phyloP scores from a whole-genome alignment of 2,113 vertebrate genomes.

The Erythrolamprus reginae region DNA sequence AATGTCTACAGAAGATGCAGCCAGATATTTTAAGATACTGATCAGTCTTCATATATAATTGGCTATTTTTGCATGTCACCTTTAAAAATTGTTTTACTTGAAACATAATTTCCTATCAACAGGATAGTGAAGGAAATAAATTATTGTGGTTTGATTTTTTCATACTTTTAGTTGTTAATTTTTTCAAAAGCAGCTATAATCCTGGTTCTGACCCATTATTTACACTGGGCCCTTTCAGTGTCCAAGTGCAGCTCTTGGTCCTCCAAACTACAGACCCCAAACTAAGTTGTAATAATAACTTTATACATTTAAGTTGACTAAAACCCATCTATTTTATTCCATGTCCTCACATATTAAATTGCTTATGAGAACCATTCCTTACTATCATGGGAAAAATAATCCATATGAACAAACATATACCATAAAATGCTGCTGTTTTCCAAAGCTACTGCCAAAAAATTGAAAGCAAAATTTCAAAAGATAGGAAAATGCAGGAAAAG shows the following conservation, averaged over 20 bases:
- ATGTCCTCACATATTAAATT: background rate
- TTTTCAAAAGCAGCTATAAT: background rate
- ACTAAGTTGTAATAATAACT: background rate
- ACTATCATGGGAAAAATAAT: background rate
- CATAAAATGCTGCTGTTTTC: background rate
- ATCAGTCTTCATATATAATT: background rate
- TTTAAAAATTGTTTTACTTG: background rate
- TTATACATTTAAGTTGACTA: background rate
- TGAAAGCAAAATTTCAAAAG: background rate
- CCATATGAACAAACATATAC: background rate
- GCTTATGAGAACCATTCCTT: background rate
- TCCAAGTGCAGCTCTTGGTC: background rate
- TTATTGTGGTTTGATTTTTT: background rate
- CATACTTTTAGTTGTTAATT: background rate
- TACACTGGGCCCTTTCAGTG: background rate
- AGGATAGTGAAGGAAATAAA: background rate
- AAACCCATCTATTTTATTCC: background rate
- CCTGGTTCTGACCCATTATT: background rate
- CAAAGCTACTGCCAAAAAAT: background rate
- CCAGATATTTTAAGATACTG: background rate
- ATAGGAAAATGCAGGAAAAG: background rate
- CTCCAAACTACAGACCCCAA: background rate
- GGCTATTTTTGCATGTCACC: background rate
- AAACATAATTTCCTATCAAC: background rate
- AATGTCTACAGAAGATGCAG: constrained; percentile 2